Conservation (phyloP, 2,113 vertebrate species). For the Andinoacara biseriatus region DNA sequence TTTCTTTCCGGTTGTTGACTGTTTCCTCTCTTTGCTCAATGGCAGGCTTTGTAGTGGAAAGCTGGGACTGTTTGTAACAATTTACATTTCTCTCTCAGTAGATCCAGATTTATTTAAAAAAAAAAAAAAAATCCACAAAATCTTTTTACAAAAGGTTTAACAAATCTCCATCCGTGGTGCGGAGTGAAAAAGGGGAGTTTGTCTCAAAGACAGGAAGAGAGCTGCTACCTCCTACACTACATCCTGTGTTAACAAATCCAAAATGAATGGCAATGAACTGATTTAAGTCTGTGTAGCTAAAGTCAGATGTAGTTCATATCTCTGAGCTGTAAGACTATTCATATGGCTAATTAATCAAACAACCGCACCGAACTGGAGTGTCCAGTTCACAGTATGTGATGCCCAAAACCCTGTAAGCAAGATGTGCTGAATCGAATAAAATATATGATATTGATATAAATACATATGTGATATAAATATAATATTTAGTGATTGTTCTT, state of each 20-base stretch:
- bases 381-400: too few relatives aligned
- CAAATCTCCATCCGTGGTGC: not conserved
- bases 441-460: too few relatives aligned
- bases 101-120: too few relatives aligned
- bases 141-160: not conserved
- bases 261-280: not conserved
- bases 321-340: not conserved
- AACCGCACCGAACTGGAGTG: too few relatives aligned
- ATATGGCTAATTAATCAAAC: too few relatives aligned
- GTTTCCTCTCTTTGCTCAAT: not conserved
- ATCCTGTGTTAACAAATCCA: conserved; percentile 8
- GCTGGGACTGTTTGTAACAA: not conserved
- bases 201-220: conserved; percentile 10
- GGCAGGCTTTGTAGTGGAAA: not conserved
- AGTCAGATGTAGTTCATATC: not conserved
- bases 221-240: not conserved
- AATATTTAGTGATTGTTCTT: too few relatives aligned
- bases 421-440: not conserved
- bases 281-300: not conserved
- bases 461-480: too few relatives aligned
- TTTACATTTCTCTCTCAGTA: not conserved
- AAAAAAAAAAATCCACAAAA: too few relatives aligned
- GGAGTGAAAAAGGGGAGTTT: not conserved
- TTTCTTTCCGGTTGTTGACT: too few relatives aligned
- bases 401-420: not conserved